These are phyloP conservation scores for Homarus americanus DNA, from an alignment of 1,140 invertebrate genomes.

Conservation along the genomic window DNA sequence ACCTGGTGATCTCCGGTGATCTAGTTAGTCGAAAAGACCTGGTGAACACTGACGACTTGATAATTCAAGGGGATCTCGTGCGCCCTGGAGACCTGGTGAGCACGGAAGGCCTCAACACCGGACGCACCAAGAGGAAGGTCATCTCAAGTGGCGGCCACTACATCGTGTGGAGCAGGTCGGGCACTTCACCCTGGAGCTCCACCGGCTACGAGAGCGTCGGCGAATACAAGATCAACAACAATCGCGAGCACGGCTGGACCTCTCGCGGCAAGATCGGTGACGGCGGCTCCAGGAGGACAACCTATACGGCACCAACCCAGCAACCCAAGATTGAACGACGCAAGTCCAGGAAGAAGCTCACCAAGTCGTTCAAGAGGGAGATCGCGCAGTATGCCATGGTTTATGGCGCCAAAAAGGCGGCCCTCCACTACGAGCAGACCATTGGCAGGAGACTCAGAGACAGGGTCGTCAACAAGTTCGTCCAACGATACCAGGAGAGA, in stretches of 20 bases:
- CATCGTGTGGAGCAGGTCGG: constrained; percentile 57
- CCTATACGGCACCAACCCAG: not conserved
- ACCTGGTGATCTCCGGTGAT: not conserved
- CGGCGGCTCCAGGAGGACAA: constrained; percentile 15
- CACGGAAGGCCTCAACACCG: not conserved
- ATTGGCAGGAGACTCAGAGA: constrained; percentile 57
- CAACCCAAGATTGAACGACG: not conserved
- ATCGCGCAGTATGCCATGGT: constrained; percentile 61
- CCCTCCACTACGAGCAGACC: constrained; percentile 42
- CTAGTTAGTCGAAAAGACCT: not conserved
- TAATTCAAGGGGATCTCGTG: not conserved
- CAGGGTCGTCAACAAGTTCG: constrained; percentile 54
- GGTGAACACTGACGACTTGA: not conserved
- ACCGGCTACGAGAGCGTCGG: constrained; percentile 40
- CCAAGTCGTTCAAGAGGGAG: constrained; percentile 60
- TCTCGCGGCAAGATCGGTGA: constrained; percentile 12
- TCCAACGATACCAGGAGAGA: constrained; percentile 50
- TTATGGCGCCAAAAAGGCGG: constrained; percentile 36
- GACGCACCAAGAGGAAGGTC: constrained; percentile 43
- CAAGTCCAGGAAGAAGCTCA: constrained; percentile 36
- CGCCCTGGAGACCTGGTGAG: not conserved
- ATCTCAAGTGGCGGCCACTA: constrained; percentile 64
- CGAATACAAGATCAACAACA: not conserved
- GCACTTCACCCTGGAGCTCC: constrained; percentile 63
- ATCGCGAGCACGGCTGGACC: constrained; percentile 36